Conservation (phyloP, 2,113 vertebrate genomes). For the Tachysurus vachellii region DNA sequence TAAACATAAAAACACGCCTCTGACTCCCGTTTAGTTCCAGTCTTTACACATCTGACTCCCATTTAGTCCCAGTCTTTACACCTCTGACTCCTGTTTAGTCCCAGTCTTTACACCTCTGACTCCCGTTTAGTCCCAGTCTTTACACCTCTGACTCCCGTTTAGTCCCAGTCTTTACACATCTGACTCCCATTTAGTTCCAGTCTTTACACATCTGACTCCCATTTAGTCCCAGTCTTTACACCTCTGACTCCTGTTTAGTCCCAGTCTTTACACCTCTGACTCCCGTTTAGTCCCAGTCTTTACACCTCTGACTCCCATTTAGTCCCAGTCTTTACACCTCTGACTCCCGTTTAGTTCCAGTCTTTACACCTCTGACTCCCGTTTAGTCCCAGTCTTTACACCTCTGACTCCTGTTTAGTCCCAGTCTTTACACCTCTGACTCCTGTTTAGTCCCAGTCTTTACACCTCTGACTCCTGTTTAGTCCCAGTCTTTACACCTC, state of each 20-base stretch:
- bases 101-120: background rate
- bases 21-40: background rate
- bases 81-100: background rate
- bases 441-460: background rate
- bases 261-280: background rate
- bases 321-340: background rate
- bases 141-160: background rate
- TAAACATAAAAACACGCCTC: background rate
- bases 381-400: background rate
- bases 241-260: background rate
- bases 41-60: background rate
- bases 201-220: background rate
- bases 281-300: background rate
- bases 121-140: background rate
- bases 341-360: background rate
- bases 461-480: background rate
- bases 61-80: too few relatives aligned
- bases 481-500: background rate
- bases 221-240: background rate
- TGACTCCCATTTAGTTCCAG: background rate
- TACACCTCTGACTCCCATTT: background rate
- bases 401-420: background rate
- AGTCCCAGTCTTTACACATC: background rate
- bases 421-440: background rate
- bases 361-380: background rate